Conservation (phyloP, 1,140 invertebrate species). For the Argopecten irradians region DNA sequence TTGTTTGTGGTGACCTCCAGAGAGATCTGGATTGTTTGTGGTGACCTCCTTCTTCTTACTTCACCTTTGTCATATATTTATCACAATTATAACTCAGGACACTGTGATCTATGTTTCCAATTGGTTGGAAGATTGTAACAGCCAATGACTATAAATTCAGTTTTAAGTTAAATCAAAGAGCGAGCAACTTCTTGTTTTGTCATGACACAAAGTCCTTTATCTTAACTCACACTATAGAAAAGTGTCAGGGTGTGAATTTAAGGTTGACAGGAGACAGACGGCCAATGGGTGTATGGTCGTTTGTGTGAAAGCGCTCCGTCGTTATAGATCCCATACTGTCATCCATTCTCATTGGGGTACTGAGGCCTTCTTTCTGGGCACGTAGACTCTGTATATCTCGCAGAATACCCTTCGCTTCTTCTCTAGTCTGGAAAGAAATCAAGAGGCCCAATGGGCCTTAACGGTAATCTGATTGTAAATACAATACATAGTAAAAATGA, state of each 20-base stretch:
- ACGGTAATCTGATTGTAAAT: no score
- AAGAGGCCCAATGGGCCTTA: no score
- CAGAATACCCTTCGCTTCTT: slow-evolving; percentile 92
- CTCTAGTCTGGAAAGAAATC: slow-evolving; percentile 84
- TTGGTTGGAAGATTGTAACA: not conserved
- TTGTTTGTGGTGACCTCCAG: no score
- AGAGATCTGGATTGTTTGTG: no score
- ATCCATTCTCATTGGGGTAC: slow-evolving; percentile 58
- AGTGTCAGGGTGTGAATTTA: slow-evolving; percentile 61
- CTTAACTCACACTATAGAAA: not conserved
- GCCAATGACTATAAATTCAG: not conserved
- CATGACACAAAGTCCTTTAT: not conserved
- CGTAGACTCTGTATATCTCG: slow-evolving; percentile 83
- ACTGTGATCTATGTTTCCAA: no score
- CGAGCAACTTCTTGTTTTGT: slow-evolving; percentile 28
- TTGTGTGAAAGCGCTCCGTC: slow-evolving; percentile 51
- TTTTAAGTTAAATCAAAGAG: not conserved
- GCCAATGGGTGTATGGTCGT: slow-evolving; percentile 59
- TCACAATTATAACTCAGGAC: no score
- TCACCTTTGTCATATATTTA: no score
- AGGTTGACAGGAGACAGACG: slow-evolving; percentile 62
- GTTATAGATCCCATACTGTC: slow-evolving; percentile 66
- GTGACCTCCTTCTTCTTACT: no score
- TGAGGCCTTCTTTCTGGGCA: slow-evolving; percentile 47
- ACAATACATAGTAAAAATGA: no score